Evolutionary conservation across 2,888 invertebrate genomes (phyloP), one percentile per base, ranked within the genome.

Genomic region (Melinaea menophilus): DNA sequence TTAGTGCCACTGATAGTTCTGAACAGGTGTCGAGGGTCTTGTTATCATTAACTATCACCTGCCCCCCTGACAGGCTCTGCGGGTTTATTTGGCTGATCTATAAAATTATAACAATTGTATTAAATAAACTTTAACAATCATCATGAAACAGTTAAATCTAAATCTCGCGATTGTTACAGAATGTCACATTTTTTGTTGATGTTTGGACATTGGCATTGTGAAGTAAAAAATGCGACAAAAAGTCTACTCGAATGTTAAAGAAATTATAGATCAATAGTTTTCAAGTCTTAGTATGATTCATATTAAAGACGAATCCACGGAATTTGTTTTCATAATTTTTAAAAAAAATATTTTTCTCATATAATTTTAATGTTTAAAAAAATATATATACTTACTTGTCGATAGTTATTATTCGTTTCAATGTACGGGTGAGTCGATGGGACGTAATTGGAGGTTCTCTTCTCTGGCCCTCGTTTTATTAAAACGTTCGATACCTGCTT

Each of bases 31-130:
- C 51, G 3, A 51, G n/a, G 22, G 51, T 31, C 9, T 79, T n/a
- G 3, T 5, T 51, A 11, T 2, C 73, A 69, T 85, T 85, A 0
- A 86, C 82, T 2, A 82, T 77, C 0, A 89, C 82, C 5, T 88
- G 82, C 0, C 88, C 88, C 0, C 88, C 88, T 0, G 86, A 80
- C 5, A 88, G 71, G 0, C 81, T 83, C 22, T 82, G 80, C 34
- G 77, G 78, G 74, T 88, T 88, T 0, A 86, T 73, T 67, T 85
- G 81, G 56, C 67, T 80, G 56, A 86, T 79, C 86, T 86, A 80
- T 0, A 77, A 79, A 45, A 48, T 31, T 56, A 12, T 51, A 51
- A 34, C 11, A 11, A 2, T 22, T n/a, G 34, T 5, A 13, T 41
- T 41, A 3, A 37, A 56, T 5, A 31, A 41, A 45, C 7, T 4